phyloP scores from a whole-genome alignment of 1,140 invertebrate species.

The Nasonia vitripennis region DNA sequence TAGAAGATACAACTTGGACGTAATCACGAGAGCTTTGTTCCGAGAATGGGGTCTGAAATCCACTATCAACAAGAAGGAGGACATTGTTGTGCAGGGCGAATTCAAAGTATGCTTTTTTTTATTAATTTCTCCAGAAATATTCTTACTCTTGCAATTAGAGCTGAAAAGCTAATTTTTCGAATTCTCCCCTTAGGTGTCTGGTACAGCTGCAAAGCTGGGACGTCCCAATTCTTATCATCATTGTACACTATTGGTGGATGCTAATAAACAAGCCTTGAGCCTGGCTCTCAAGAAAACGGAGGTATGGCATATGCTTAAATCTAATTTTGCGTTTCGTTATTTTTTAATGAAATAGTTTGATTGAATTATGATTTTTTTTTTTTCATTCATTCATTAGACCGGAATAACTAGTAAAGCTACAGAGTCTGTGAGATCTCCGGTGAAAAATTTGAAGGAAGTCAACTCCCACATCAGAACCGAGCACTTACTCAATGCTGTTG shows the following conservation, averaged over 20 bases:
- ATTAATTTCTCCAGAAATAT: conserved; percentile 44
- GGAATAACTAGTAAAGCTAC: conserved; percentile 87
- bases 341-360: background rate
- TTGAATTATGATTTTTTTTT: background rate
- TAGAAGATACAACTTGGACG: conserved; percentile 88
- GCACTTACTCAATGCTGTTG: conserved; percentile 82
- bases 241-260: conserved; percentile 92
- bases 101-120: conserved; percentile 82
- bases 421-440: conserved; percentile 84
- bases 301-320: conserved; percentile 71
- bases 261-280: conserved; percentile 84
- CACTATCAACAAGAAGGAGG: conserved; percentile 85
- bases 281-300: conserved; percentile 81
- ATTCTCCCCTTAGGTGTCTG: conserved; percentile 82
- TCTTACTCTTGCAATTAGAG: background rate
- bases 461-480: conserved; percentile 82
- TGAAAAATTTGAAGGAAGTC: conserved; percentile 86
- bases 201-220: conserved; percentile 93
- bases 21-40: conserved; percentile 87
- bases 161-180: conserved; percentile 1
- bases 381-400: conserved; percentile 65
- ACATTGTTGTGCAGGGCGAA: conserved; percentile 86
- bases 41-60: conserved; percentile 86
- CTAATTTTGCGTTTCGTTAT: background rate
- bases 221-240: conserved; percentile 93